Evolutionary conservation across 2,888 invertebrate species (phyloP).

Genomic region (Xiphydria camelus): DNA sequence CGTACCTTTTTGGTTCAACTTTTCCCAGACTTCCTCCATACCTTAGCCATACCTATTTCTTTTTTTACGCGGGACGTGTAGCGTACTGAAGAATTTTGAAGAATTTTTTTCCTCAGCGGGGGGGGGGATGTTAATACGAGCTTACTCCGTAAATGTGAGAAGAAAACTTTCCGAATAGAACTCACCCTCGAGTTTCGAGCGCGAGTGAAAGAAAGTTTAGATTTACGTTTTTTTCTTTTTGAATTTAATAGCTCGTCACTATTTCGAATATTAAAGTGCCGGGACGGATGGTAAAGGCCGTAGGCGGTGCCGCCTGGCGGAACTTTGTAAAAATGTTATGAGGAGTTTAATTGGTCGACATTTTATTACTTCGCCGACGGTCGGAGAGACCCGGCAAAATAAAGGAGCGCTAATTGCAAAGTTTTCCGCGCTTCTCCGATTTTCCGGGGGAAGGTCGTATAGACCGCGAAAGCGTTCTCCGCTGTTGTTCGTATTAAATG

Average conservation of each 20-base stretch:
- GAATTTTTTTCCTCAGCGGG: too few species aligned
- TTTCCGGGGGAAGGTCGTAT: background rate
- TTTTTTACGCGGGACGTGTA: too few species aligned
- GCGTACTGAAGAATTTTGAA: too few species aligned
- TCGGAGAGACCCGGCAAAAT: constrained; percentile 26
- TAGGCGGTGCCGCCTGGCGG: constrained; percentile 11
- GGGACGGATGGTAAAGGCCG: background rate
- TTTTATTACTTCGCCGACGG: constrained; percentile 43
- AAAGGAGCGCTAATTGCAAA: constrained; percentile 44
- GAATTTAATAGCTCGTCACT: background rate
- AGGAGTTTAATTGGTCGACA: constrained; percentile 48
- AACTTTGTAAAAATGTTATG: constrained; percentile 55
- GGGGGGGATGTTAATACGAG: too few species aligned
- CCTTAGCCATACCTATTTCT: too few species aligned
- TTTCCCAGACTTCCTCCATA: too few species aligned
- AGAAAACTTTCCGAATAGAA: too few species aligned
- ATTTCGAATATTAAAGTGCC: background rate
- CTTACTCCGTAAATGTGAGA: too few species aligned
- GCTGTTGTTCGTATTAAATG: constrained; percentile 40
- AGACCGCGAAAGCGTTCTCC: constrained; percentile 2
- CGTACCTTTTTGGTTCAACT: too few species aligned
- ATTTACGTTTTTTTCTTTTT: background rate
- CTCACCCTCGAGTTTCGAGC: too few species aligned
- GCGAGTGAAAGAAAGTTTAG: too few species aligned
- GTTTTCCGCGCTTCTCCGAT: constrained; percentile 31